Evolutionary conservation across 1,140 invertebrate genomes (phyloP).

Genomic region (Polypedilum pembai): DNA sequence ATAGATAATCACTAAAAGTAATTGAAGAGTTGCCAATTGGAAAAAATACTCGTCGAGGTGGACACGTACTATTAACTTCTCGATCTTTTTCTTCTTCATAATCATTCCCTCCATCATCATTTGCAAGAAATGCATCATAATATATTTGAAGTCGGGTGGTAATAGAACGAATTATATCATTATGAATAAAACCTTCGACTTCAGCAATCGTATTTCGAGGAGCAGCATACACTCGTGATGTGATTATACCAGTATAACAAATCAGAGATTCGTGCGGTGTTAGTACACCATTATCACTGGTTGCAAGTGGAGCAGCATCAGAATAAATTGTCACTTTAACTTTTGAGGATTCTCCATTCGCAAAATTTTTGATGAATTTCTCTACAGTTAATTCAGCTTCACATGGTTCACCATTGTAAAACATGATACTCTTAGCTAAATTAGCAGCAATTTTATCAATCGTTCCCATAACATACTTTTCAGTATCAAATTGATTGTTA

Average conservation of each 20-base stretch:
- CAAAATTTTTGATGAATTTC: not conserved
- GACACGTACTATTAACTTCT: slow-evolving; percentile 38
- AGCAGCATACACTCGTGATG: slow-evolving; percentile 38
- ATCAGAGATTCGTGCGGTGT: slow-evolving; percentile 38
- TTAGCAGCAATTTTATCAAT: slow-evolving; percentile 31
- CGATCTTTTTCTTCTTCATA: not conserved
- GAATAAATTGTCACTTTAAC: slow-evolving; percentile 24
- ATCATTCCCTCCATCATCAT: slow-evolving; percentile 35
- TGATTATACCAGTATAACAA: slow-evolving; percentile 37
- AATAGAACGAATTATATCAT: slow-evolving; percentile 40
- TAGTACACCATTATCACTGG: not conserved
- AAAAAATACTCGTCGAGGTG: slow-evolving; percentile 40
- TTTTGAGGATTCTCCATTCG: not conserved
- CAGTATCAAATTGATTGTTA: slow-evolving; percentile 39
- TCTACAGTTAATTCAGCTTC: not conserved
- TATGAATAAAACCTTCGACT: slow-evolving; percentile 39
- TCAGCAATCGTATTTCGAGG: slow-evolving; percentile 38
- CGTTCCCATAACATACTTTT: slow-evolving; percentile 36
- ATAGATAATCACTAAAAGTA: not conserved
- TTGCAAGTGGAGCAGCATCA: not conserved
- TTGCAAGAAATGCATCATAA: slow-evolving; percentile 41
- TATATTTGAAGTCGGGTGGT: slow-evolving; percentile 41
- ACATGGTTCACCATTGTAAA: slow-evolving; percentile 25
- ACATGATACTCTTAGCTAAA: not conserved
- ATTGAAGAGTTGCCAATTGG: not conserved